phyloP scores from a whole-genome alignment of 2,797 vertebrate species.

The Chelonia mydas region DNA sequence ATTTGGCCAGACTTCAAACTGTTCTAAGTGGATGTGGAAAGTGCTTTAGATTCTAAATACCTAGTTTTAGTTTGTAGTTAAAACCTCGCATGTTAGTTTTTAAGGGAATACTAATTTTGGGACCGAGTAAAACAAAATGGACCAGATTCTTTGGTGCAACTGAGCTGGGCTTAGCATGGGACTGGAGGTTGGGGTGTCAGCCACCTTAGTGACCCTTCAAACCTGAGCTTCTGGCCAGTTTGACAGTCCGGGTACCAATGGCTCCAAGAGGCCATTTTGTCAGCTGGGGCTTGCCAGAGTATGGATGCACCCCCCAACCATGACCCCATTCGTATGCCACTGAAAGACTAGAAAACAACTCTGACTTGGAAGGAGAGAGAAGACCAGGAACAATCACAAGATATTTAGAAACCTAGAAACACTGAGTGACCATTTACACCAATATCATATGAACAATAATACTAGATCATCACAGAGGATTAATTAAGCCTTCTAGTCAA shows the following conservation, averaged over 20 bases:
- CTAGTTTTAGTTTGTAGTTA: conserved; percentile 63
- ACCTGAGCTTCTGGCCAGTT: neutral
- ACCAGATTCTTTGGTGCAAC: conserved; percentile 5
- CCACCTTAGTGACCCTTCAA: neutral
- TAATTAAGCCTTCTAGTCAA: neutral
- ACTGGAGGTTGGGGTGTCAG: rapidly evolving
- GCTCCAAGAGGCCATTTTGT: neutral
- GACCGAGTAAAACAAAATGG: conserved; percentile 43
- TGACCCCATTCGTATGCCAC: neutral
- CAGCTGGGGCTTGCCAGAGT: neutral
- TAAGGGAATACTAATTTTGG: conserved; percentile 63
- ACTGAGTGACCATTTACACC: neutral
- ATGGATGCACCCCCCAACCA: neutral
- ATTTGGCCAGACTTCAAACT: conserved; percentile 67
- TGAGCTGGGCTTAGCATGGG: conserved; percentile 26
- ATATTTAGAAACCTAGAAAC: neutral
- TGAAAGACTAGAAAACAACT: neutral
- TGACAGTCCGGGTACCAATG: neutral
- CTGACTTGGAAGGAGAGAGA: neutral
- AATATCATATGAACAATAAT: neutral
- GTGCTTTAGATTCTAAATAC: conserved; percentile 57
- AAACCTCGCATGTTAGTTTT: conserved; percentile 53
- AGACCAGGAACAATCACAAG: neutral
- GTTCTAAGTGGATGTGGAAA: conserved; percentile 64
- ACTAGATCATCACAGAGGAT: neutral